Evolutionary conservation across 2,113 vertebrate species (phyloP).

Genomic region (Corythaixoides concolor): DNA sequence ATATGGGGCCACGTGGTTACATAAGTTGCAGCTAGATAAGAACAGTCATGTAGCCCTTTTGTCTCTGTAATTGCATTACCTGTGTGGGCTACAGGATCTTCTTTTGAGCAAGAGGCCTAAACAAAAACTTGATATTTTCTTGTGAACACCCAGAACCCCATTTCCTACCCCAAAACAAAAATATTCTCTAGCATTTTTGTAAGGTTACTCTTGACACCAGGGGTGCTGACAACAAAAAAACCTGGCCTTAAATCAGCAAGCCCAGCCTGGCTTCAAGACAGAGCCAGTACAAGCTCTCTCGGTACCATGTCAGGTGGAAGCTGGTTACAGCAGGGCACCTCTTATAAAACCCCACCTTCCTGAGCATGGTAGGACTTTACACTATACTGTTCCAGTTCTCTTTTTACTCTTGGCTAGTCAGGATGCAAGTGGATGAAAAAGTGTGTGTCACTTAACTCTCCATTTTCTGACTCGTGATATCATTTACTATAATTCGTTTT

Average conservation of each 20-base stretch:
- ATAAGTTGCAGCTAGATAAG: neutral
- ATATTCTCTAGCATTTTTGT: neutral
- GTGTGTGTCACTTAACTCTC: neutral
- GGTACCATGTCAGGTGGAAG: neutral
- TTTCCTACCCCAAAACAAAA: neutral
- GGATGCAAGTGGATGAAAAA: neutral
- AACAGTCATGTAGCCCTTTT: neutral
- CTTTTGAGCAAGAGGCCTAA: neutral
- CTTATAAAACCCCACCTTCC: neutral
- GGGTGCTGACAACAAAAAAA: neutral
- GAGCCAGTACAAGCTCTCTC: neutral
- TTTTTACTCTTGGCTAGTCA: neutral
- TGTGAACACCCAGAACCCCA: neutral
- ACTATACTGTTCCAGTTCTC: neutral
- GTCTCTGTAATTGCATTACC: neutral
- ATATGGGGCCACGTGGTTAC: too few species aligned
- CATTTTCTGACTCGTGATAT: neutral
- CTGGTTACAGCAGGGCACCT: neutral
- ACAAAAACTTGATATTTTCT: neutral
- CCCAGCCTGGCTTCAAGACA: neutral
- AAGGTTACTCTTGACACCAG: neutral
- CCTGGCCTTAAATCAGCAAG: neutral
- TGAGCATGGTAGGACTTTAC: neutral
- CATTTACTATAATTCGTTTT: neutral
- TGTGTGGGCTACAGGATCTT: neutral